These are phyloP conservation scores for Pyrgilauda ruficollis DNA, from an alignment of 2,113 vertebrate species.

Conservation along the genomic window DNA sequence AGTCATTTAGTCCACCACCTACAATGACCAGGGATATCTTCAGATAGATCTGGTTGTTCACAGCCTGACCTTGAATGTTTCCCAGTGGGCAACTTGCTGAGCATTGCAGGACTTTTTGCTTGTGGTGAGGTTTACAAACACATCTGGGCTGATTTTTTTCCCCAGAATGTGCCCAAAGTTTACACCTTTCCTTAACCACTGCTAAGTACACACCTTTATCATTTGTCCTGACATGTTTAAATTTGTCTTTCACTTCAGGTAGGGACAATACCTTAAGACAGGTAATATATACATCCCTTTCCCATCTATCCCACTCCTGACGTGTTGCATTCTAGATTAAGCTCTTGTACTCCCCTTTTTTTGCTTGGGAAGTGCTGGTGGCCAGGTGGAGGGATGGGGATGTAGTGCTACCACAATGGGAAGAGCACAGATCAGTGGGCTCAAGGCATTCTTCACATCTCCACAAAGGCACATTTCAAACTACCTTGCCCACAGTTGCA, in stretches of 20 bases:
- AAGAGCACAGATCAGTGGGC: not conserved
- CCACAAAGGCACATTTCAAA: not conserved
- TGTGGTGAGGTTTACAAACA: not conserved
- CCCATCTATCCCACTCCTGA: not conserved
- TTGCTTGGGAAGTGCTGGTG: not conserved
- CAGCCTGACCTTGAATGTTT: not conserved
- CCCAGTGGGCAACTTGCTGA: not conserved
- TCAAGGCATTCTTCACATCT: accelerated
- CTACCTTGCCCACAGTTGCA: no score
- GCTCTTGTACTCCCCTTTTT: not conserved
- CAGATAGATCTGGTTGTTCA: not conserved
- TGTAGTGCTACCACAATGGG: not conserved
- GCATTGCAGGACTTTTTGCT: not conserved
- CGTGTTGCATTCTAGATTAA: not conserved
- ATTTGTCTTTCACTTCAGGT: not conserved
- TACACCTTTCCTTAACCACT: not conserved
- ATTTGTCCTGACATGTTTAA: not conserved
- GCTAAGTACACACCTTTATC: not conserved
- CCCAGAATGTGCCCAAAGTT: accelerated
- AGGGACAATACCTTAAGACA: not conserved
- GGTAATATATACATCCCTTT: not conserved
- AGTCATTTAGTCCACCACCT: not conserved
- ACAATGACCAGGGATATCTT: not conserved
- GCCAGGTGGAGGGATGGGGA: not conserved
- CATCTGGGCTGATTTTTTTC: not conserved